Percentiles rank a stretch among this genome's conserved stretches.
phyloP scores from a whole-genome alignment of 2,888 invertebrate genomes.

The Eilema griseolum region DNA sequence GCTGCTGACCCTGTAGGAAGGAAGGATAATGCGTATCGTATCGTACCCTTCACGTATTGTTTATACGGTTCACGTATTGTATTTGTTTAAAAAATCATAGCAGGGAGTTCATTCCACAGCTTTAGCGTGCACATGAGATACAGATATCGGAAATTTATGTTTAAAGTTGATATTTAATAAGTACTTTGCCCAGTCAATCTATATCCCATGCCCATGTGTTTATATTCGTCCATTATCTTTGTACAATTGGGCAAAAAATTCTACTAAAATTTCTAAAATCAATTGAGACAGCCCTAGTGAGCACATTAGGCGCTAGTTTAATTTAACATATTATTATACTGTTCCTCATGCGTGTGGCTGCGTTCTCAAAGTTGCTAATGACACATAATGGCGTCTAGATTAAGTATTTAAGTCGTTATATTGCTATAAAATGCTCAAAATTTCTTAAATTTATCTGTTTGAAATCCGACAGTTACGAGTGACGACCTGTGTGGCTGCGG shows the following conservation, averaged over 20 bases:
- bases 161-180: no score
- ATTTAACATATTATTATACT: conserved; percentile 8
- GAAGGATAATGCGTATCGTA: no score
- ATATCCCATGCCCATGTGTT: no score
- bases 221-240: no score
- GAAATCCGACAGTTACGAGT: background rate
- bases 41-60: no score
- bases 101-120: no score
- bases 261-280: background rate
- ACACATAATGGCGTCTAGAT: conserved; percentile 5
- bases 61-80: no score
- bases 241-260: background rate
- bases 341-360: conserved; percentile 7
- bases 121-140: no score
- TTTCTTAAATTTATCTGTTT: background rate
- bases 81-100: no score
- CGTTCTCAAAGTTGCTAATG: conserved; percentile 9
- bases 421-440: background rate
- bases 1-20: no score
- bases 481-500: background rate
- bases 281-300: background rate
- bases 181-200: no score
- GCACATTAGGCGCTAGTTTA: background rate
- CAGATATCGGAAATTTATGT: no score
- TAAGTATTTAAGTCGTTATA: conserved; percentile 6